Percentiles rank a stretch among this genome's conserved stretches.
phyloP scores from a whole-genome alignment of 1,140 invertebrate species.

The Monomorium pharaonis region DNA sequence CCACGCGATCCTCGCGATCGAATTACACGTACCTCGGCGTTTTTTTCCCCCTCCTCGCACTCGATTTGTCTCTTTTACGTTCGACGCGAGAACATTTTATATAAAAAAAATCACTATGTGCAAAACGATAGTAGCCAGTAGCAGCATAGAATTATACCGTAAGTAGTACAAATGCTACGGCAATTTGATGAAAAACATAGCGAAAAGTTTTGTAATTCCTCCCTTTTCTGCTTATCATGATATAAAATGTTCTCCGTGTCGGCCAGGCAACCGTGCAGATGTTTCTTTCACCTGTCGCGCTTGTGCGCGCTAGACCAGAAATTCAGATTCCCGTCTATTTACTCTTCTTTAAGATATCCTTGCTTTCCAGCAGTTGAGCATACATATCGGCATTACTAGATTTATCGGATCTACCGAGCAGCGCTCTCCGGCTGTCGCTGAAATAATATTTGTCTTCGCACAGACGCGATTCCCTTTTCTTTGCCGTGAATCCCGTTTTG shows the following conservation, averaged over 20 bases:
- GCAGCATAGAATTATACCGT: too few relatives aligned
- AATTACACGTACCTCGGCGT: neutral
- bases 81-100: neutral
- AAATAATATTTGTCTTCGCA: slow-evolving; percentile 39
- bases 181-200: too few relatives aligned
- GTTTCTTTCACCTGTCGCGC: neutral
- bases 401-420: neutral
- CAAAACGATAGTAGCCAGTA: too few relatives aligned
- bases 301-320: neutral
- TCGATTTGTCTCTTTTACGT: neutral
- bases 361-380: neutral
- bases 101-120: too few relatives aligned
- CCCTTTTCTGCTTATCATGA: too few relatives aligned
- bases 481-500: slow-evolving; percentile 10
- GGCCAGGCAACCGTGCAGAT: neutral
- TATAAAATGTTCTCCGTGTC: too few relatives aligned
- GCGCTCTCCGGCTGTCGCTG: neutral
- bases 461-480: neutral
- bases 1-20: neutral
- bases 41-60: neutral
- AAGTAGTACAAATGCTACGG: too few relatives aligned
- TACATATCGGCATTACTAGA: neutral
- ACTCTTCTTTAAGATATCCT: neutral
- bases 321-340: neutral
- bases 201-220: too few relatives aligned